Evolutionary conservation across 2,888 invertebrate species (phyloP), one percentile per base, ranked within the genome.

Genomic region (Acronicta alni): DNA sequence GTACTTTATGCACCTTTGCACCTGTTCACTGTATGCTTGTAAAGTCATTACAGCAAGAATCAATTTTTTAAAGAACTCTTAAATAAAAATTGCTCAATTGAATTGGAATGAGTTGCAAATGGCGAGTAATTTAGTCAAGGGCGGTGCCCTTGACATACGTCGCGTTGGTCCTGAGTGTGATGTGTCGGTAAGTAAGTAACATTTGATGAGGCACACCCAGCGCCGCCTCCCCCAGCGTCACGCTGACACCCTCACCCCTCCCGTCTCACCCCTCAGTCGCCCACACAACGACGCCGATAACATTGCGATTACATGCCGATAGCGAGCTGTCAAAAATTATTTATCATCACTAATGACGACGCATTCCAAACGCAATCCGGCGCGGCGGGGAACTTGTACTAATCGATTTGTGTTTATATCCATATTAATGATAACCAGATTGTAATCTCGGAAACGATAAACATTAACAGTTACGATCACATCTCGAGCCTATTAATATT

Each of bases 321-420:
- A 73, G 18, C 30, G 54, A 39, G 41, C 52, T 62, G 74, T 65
- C 65, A 55, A 56, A 64, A 4, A 73, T 55, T 63, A 51, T 59
- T 59, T 59, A 55, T 57, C 51, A 55, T 57, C 47, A 64, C 35
- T 62, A 72, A 66, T 71, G 57, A 53, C 60, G 54, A 52, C 55
- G 38, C 42, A 46, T 30, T 15, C 23, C 15, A 41, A 41, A 64
- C 32, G 38, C 38, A 18, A 14, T 23, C 18, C 7, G n/a, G 9
- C 17, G 6, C 45, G n/a, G 15, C 15, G 26, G 17, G 20, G 15
- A 38, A 37, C 14, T 16, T 45, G 17, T 23, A 15, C 32, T 12
- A 17, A 38, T 44, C 45, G 32, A 42, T 45, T 20, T 26, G 32
- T 35, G 0, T 44, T 37, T 8, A 17, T 35, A 39, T 51, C 20